Evolutionary conservation across 2,797 vertebrate genomes (phyloP).

Genomic region (Amblyopsis hoosieri): DNA sequence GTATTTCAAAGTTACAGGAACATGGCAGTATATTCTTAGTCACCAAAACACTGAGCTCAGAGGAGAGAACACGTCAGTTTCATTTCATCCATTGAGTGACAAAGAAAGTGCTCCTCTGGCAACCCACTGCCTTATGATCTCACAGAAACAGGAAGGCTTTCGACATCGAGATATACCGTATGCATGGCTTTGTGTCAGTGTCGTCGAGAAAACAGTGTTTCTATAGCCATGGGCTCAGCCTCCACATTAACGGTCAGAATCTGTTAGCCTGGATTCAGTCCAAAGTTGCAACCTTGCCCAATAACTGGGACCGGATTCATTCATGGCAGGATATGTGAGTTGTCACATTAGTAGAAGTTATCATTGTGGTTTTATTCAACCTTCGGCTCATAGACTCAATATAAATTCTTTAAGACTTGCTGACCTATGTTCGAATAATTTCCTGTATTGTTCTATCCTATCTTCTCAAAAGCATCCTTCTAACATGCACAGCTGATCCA

Average conservation of each 20-base stretch:
- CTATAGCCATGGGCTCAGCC: conserved; percentile 28
- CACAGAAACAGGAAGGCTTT: conserved; percentile 20
- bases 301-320: too few species aligned
- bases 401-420: too few species aligned
- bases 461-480: too few species aligned
- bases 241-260: conserved; percentile 40
- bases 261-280: conserved; percentile 3
- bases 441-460: too few species aligned
- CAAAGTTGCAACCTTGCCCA: too few species aligned
- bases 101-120: conserved; percentile 23
- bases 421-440: too few species aligned
- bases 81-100: conserved; percentile 41
- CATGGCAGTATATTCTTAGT: conserved; percentile 23
- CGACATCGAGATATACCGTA: conserved; percentile 32
- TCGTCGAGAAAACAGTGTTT: conserved; percentile 23
- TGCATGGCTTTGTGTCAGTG: conserved; percentile 35
- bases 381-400: too few species aligned
- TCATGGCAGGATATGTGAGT: too few species aligned
- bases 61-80: conserved; percentile 29
- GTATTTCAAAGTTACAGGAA: conserved; percentile 48
- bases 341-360: too few species aligned
- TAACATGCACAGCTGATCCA: too few species aligned
- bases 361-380: too few species aligned
- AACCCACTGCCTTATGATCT: conserved; percentile 43
- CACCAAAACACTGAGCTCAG: conserved; percentile 16